Conservation (phyloP, 2,797 vertebrate species). For the Cossypha caffra region DNA sequence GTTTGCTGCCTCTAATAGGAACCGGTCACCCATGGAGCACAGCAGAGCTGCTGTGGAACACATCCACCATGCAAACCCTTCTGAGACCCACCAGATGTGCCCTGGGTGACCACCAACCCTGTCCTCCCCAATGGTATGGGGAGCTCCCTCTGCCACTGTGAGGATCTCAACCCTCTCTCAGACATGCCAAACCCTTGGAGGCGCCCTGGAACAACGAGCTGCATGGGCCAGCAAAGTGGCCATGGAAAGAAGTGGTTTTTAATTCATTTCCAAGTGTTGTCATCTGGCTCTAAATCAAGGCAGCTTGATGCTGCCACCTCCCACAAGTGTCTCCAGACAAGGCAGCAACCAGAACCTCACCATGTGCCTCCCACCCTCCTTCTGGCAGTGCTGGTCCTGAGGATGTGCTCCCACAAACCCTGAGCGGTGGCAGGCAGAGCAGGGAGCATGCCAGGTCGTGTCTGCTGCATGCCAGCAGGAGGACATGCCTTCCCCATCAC, state of each 20-base stretch:
- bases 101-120: background rate
- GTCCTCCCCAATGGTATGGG: background rate
- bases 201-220: background rate
- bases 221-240: slow-evolving; percentile 18
- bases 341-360: slow-evolving; percentile 12
- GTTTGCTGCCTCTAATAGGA: slow-evolving; percentile 73
- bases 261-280: slow-evolving; percentile 58
- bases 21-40: slow-evolving; percentile 46
- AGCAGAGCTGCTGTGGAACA: slow-evolving; percentile 28
- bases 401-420: background rate
- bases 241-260: slow-evolving; percentile 52
- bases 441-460: background rate
- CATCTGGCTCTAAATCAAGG: slow-evolving; percentile 65
- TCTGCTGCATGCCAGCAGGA: accelerated
- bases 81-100: background rate
- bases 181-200: background rate
- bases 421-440: background rate
- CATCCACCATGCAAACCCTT: background rate
- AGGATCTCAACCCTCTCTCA: background rate
- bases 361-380: background rate
- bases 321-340: slow-evolving; percentile 38
- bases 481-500: accelerated
- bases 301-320: slow-evolving; percentile 31
- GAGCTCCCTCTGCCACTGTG: background rate
- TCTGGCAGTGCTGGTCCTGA: background rate